Percentiles rank a stretch among this genome's conserved stretches.
These are phyloP conservation scores for Gambusia yucatana DNA, from an alignment of 2,797 vertebrate species.

Conservation along the genomic window DNA sequence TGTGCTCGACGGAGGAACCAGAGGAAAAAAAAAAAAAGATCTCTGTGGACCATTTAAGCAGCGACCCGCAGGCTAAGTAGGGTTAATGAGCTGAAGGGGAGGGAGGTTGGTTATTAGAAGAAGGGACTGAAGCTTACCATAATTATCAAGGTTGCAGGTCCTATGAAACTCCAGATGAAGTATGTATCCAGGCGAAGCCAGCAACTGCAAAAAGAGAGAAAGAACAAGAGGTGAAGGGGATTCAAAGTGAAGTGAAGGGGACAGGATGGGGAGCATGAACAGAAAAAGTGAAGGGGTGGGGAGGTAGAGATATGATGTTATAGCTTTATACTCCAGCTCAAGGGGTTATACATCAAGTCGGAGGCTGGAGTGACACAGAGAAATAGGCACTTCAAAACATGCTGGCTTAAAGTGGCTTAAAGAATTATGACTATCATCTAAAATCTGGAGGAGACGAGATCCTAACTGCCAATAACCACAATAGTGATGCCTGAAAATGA, in stretches of 20 bases:
- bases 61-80: slow-evolving; percentile 82
- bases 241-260: slow-evolving; percentile 50
- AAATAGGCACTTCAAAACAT: slow-evolving; percentile 78
- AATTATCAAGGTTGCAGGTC: slow-evolving; percentile 98
- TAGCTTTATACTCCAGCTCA: slow-evolving; percentile 73
- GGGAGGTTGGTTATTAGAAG: slow-evolving; percentile 6
- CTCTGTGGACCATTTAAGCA: slow-evolving; percentile 80
- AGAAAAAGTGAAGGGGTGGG: slow-evolving; percentile 23
- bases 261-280: slow-evolving; percentile 9
- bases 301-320: slow-evolving; percentile 46
- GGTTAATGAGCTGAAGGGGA: slow-evolving; percentile 84
- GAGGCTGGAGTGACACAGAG: slow-evolving; percentile 81
- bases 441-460: slow-evolving; percentile 79
- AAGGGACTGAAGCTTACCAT: slow-evolving; percentile 85
- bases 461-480: slow-evolving; percentile 70
- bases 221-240: slow-evolving; percentile 72
- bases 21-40: slow-evolving; percentile 46
- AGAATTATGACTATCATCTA: slow-evolving; percentile 80
- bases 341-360: slow-evolving; percentile 80
- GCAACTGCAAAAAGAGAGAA: slow-evolving; percentile 88
- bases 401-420: slow-evolving; percentile 74
- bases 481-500: slow-evolving; percentile 68
- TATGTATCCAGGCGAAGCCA: slow-evolving; percentile 98
- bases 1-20: slow-evolving; percentile 56
- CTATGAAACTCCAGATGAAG: slow-evolving; percentile 99